These are phyloP conservation scores for Ursus arctos DNA, from an alignment of 2,113 vertebrate genomes.

Conservation along the genomic window DNA sequence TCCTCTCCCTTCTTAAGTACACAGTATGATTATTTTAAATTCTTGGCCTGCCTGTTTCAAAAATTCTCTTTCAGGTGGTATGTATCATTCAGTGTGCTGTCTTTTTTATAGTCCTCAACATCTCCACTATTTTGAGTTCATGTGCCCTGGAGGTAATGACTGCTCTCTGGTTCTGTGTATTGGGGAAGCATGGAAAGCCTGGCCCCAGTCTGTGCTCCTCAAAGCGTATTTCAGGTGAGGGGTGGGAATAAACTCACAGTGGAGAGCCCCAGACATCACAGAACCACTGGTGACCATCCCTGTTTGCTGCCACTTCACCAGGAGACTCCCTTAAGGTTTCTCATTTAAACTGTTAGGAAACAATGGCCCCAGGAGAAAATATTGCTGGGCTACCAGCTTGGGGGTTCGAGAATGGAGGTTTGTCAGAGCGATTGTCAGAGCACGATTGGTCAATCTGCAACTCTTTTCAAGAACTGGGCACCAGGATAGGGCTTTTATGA, in stretches of 20 bases:
- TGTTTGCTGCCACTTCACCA: background rate
- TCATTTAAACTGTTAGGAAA: background rate
- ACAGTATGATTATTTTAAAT: background rate
- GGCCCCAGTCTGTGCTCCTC: background rate
- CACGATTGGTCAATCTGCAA: background rate
- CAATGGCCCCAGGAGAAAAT: background rate
- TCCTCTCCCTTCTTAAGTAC: background rate
- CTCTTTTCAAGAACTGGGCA: background rate
- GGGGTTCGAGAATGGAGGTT: background rate
- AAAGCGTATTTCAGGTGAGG: background rate
- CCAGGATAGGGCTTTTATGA: background rate
- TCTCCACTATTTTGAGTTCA: background rate
- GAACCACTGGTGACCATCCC: background rate
- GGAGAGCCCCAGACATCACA: background rate
- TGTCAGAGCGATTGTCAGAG: background rate
- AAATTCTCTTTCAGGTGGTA: background rate
- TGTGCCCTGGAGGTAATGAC: background rate
- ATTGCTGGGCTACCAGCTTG: no score
- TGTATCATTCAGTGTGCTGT: rapidly evolving
- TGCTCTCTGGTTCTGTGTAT: background rate
- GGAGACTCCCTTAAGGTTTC: background rate
- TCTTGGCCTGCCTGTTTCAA: background rate
- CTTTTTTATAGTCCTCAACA: background rate
- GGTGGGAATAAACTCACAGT: no score
- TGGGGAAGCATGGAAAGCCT: background rate